These are phyloP conservation scores for Dreissena polymorpha DNA, from an alignment of 1,140 invertebrate genomes.

Conservation along the genomic window DNA sequence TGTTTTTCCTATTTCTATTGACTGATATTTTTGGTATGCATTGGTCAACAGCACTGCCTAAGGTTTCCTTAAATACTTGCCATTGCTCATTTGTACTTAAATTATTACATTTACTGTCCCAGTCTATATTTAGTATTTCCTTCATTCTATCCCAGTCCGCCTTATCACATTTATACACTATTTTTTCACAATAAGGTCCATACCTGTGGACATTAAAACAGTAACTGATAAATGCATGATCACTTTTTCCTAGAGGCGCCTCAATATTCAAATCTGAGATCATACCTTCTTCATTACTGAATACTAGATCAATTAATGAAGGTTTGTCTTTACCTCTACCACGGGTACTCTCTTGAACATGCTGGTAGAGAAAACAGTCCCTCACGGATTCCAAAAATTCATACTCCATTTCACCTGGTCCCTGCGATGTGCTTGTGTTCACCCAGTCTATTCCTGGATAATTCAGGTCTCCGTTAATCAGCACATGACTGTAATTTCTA, in stretches of 20 bases:
- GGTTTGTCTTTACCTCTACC: not conserved
- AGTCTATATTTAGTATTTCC: constrained; percentile 1
- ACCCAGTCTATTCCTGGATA: constrained; percentile 8
- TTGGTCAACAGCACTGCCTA: not conserved
- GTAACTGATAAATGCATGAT: constrained; percentile 2
- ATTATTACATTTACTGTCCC: not conserved
- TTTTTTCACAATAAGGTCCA: not conserved
- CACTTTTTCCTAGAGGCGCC: constrained; percentile 22
- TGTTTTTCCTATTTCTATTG: not conserved
- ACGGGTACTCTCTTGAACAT: not conserved
- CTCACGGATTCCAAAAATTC: constrained; percentile 7
- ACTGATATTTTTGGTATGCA: not conserved
- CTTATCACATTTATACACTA: constrained; percentile 14
- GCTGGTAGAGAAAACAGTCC: not conserved
- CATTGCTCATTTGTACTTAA: not conserved
- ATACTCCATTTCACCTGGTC: not conserved
- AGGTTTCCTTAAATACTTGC: not conserved
- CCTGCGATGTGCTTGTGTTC: not conserved
- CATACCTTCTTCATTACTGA: not conserved
- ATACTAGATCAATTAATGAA: constrained; percentile 6
- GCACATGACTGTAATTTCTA: too few species aligned
- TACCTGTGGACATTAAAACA: not conserved
- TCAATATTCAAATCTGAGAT: not conserved
- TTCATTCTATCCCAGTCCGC: not conserved
- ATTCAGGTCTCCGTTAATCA: constrained; percentile 4